Evolutionary conservation across 2,113 vertebrate genomes (phyloP).

Genomic region (Hemicordylus capensis): DNA sequence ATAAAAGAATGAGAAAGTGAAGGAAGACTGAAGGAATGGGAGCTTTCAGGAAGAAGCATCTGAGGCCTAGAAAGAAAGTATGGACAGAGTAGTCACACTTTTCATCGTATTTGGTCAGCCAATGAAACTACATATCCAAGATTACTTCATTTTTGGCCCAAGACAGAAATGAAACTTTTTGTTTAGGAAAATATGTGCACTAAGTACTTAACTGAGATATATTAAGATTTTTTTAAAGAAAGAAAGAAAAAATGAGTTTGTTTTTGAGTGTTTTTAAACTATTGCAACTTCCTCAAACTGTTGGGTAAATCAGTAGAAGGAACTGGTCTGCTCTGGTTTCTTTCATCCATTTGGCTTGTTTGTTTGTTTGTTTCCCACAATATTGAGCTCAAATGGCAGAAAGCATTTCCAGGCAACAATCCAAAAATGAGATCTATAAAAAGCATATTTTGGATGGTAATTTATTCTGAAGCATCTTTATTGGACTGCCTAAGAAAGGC

Average conservation of each 20-base stretch:
- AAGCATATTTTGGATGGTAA: constrained; percentile 10
- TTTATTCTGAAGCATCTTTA: constrained; percentile 14
- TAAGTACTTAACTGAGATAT: not conserved
- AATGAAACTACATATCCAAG: constrained; percentile 57
- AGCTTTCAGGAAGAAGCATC: constrained; percentile 36
- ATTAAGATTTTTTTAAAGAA: not conserved
- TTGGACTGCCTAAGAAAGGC: not conserved
- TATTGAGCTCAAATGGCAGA: constrained; percentile 4
- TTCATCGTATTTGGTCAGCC: constrained; percentile 61
- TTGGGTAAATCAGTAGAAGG: no score
- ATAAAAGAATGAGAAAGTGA: not conserved
- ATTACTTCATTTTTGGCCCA: constrained; percentile 59
- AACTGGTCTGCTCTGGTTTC: not conserved
- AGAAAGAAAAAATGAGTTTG: constrained; percentile 35
- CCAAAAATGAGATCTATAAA: constrained; percentile 20
- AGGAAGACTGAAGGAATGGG: constrained; percentile 10
- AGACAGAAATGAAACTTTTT: constrained; percentile 55
- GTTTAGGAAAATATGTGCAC: constrained; percentile 58
- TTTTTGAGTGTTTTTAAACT: constrained; percentile 31
- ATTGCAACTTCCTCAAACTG: constrained; percentile 16
- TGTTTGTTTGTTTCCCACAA: constrained; percentile 36
- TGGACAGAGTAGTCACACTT: constrained; percentile 33
- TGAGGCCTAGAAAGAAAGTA: constrained; percentile 47
- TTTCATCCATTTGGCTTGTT: constrained; percentile 11
- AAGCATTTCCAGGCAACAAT: constrained; percentile 19